A percentile compares a stretch with the other conserved stretches of the same genome.
phyloP scores from a whole-genome alignment of 2,888 invertebrate species.

The Camptogramma bilineatum region DNA sequence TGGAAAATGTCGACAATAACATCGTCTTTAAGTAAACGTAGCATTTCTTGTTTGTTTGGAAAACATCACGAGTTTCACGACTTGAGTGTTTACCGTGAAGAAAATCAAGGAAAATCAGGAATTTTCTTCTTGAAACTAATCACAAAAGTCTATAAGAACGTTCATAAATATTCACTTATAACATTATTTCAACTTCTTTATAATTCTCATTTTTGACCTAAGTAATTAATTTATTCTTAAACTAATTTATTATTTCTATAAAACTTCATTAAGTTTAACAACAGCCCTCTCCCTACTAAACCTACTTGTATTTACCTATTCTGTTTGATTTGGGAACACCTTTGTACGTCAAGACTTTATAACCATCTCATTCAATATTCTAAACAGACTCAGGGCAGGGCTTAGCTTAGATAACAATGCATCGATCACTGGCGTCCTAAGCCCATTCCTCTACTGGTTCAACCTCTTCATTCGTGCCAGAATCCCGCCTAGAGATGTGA shows the following conservation, averaged over 20 bases:
- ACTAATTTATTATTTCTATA: neutral
- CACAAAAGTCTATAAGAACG: constrained; percentile 6
- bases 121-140: constrained; percentile 24
- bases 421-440: constrained; percentile 11
- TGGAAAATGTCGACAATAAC: constrained; percentile 39
- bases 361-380: neutral
- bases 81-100: constrained; percentile 30
- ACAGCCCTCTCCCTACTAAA: neutral
- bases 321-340: neutral
- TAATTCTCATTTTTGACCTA: neutral
- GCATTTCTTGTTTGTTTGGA: constrained; percentile 36
- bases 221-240: neutral
- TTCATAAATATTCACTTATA: neutral
- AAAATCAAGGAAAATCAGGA: constrained; percentile 28
- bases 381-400: neutral
- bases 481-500: constrained; percentile 50
- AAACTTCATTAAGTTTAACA: neutral
- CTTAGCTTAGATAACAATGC: neutral
- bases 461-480: constrained; percentile 31
- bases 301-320: neutral
- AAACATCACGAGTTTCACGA: constrained; percentile 34
- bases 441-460: constrained; percentile 14
- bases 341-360: neutral
- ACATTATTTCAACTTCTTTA: neutral
- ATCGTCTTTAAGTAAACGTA: constrained; percentile 36